A percentile compares a stretch with the other conserved stretches of the same genome.
Conservation (phyloP, 2,113 vertebrate genomes). For the Gobio gobio region DNA sequence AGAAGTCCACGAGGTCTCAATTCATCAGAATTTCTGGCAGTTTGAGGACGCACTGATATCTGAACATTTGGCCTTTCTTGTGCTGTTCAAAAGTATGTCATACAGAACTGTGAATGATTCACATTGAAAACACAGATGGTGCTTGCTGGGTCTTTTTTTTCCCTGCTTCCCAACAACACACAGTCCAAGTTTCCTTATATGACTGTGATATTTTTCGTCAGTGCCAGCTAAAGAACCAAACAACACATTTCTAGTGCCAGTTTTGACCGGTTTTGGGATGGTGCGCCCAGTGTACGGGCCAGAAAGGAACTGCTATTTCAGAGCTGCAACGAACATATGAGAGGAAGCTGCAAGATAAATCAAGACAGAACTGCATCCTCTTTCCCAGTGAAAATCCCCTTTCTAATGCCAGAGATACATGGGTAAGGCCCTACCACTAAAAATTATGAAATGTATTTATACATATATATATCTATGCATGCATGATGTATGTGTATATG, state of each 20-base stretch:
- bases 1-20: not conserved
- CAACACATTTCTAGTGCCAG: conserved; percentile 57
- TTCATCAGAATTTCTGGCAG: not conserved
- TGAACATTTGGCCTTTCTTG: conserved; percentile 34
- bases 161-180: conserved; percentile 48
- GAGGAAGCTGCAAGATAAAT: conserved; percentile 21
- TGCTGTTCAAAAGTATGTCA: conserved; percentile 48
- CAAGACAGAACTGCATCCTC: conserved; percentile 27
- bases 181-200: conserved; percentile 48
- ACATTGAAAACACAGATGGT: conserved; percentile 60
- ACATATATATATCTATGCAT: not conserved
- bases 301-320: conserved; percentile 48
- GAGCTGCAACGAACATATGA: conserved; percentile 29
- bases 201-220: conserved; percentile 53
- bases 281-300: conserved; percentile 38
- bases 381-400: conserved; percentile 13
- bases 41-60: conserved; percentile 22
- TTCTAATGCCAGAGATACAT: not conserved
- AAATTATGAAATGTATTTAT: not conserved
- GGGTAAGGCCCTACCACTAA: not conserved
- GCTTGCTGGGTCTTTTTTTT: conserved; percentile 39
- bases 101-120: conserved; percentile 53
- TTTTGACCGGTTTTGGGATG: conserved; percentile 55
- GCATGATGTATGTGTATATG: no score
- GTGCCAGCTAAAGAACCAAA: conserved; percentile 55